Conservation (phyloP, 1,140 invertebrate species). For the Polyergus mexicanus region DNA sequence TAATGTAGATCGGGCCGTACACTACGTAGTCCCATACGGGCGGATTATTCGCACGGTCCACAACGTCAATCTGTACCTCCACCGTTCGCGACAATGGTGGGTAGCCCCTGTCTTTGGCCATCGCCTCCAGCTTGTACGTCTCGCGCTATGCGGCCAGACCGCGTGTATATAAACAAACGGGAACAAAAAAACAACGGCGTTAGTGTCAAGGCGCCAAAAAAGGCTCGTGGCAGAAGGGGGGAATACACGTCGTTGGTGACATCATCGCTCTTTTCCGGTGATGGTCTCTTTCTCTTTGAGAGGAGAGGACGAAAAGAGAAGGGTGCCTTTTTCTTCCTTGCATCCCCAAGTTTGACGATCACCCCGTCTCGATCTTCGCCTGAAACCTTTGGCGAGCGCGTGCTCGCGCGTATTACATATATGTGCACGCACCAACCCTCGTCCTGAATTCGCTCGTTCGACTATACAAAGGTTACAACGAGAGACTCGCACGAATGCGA, state of each 20-base stretch:
- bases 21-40: slow-evolving; percentile 98
- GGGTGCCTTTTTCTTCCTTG: slow-evolving; percentile 8
- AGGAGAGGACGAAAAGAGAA: background rate
- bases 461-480: slow-evolving; percentile 4
- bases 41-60: slow-evolving; percentile 98
- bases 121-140: slow-evolving; percentile 98
- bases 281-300: background rate
- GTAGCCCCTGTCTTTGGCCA: slow-evolving; percentile 98
- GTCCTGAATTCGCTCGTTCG: slow-evolving; percentile 60
- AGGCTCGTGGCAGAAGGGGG: slow-evolving; percentile 70
- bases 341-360: background rate
- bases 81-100: slow-evolving; percentile 97
- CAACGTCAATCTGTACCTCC: slow-evolving; percentile 98
- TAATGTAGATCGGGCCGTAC: slow-evolving; percentile 98
- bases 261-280: slow-evolving; percentile 24
- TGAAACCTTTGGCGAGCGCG: slow-evolving; percentile 50
- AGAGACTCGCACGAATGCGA: slow-evolving; percentile 31
- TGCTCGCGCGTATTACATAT: slow-evolving; percentile 48
- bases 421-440: slow-evolving; percentile 22
- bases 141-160: slow-evolving; percentile 92
- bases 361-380: slow-evolving; percentile 27
- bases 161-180: slow-evolving; percentile 85
- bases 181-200: slow-evolving; percentile 88
- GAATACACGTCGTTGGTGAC: slow-evolving; percentile 39
- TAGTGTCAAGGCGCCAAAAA: slow-evolving; percentile 68